Evolutionary conservation across 2,797 vertebrate genomes (phyloP), one percentile per base, ranked within the genome.

Genomic region (Alca torda): DNA sequence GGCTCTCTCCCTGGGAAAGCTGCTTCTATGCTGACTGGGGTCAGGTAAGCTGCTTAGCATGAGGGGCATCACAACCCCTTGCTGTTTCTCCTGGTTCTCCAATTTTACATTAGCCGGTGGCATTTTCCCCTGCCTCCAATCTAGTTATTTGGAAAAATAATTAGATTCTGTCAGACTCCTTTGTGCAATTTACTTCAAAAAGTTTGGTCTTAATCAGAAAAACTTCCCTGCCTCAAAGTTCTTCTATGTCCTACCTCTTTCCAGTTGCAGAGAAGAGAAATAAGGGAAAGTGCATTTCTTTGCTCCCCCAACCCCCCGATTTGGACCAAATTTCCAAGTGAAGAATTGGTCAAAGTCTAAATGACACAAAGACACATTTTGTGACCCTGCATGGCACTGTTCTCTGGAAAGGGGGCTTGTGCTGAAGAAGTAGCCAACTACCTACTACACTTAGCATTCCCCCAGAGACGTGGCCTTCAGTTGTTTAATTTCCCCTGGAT

Each of bases 401-500:
- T 5, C 33, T 86, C 69, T 61, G 65, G 48, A 81, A 70, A 81
- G 13, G 7, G 19, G 19, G 26, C 39, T 89, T 69, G 72, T 91
- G 57, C 72, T 60, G 61, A 64, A 70, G 90, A 92, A 72, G 80
- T 68, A 92, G 25, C 61, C 30, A 53, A 4, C 39, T 70, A 16
- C 26, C 59, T 67, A 5, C 37, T 67, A 54, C 41, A 9, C 41
- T 75, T 68, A 54, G 57, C 20, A 26, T 59, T 78, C 33, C 87
- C 39, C 41, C 23, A 41, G 93, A 78, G 89, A n/a, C 64, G 21
- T 61, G 56, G 41, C 69, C 73, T 96, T 72, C 78, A 68, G 69
- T 85, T 87, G 64, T 92, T 96, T 89, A 16, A 85, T 94, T 91
- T 94, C 59, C 41, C 30, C 63, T 63, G 48, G 41, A 89, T 90